Conservation (phyloP, 2,888 invertebrate species). For the Oxystoma pomonae region DNA sequence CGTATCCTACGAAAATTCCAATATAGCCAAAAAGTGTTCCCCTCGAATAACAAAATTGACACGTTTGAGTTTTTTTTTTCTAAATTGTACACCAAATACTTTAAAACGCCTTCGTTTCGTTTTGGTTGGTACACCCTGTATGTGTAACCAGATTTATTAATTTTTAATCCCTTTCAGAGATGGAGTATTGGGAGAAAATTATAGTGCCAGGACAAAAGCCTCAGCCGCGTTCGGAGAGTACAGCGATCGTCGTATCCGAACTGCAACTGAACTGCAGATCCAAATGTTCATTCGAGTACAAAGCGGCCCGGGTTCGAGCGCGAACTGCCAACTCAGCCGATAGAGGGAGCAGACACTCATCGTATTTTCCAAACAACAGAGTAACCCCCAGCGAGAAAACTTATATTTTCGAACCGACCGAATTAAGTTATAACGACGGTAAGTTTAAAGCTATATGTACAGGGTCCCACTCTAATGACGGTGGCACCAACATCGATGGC, state of each 20-base stretch:
- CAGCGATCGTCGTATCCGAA: conserved; percentile 62
- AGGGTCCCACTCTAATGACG: too few species aligned
- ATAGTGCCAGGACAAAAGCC: conserved; percentile 58
- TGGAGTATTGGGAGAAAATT: conserved; percentile 73
- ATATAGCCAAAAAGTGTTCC: too few species aligned
- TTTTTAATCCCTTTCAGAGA: conserved; percentile 52
- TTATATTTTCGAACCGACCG: conserved; percentile 47
- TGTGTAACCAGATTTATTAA: too few species aligned
- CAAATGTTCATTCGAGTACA: conserved; percentile 32
- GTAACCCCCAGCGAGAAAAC: conserved; percentile 46
- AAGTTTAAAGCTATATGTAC: too few species aligned
- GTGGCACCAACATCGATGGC: too few species aligned
- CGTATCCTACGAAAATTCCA: too few species aligned
- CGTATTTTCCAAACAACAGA: conserved; percentile 46
- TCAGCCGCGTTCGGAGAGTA: conserved; percentile 64
- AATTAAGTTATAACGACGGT: conserved; percentile 47
- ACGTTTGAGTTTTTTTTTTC: too few species aligned
- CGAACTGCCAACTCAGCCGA: conserved; percentile 44
- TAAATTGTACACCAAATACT: too few species aligned
- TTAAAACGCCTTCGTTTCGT: too few species aligned
- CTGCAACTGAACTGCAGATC: conserved; percentile 45
- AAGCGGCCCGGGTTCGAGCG: conserved; percentile 36
- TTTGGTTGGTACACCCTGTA: too few species aligned
- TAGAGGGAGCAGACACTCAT: conserved; percentile 44
- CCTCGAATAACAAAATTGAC: too few species aligned